These are phyloP conservation scores for Babylonia areolata DNA, from an alignment of 1,140 invertebrate genomes.

Conservation along the genomic window DNA sequence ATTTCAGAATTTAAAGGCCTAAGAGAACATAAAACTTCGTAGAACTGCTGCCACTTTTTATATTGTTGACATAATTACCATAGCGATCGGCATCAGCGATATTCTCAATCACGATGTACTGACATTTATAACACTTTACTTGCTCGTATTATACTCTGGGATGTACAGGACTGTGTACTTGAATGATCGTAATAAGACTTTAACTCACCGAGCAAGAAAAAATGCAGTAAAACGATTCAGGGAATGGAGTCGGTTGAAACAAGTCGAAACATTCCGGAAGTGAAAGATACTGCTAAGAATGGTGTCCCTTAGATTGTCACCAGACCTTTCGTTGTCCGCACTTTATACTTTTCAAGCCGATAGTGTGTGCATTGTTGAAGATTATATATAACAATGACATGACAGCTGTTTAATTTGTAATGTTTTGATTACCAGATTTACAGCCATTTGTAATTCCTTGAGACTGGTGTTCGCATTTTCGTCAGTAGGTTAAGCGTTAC, in stretches of 20 bases:
- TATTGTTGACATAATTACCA: constrained; percentile 44
- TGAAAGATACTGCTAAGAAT: neutral
- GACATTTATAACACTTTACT: neutral
- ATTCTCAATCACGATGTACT: neutral
- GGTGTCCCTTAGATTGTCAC: neutral
- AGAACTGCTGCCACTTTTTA: neutral
- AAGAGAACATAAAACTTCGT: too few species aligned
- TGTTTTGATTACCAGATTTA: too few species aligned
- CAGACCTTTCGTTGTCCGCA: too few species aligned
- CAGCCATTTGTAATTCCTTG: too few species aligned
- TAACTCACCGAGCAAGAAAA: neutral
- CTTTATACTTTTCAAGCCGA: too few species aligned
- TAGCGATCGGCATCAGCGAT: constrained; percentile 3
- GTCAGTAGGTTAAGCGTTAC: too few species aligned
- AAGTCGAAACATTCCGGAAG: neutral
- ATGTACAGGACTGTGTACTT: neutral
- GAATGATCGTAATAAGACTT: neutral
- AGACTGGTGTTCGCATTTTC: too few species aligned
- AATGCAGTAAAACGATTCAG: neutral
- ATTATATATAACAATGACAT: too few species aligned
- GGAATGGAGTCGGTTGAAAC: neutral
- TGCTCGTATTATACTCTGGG: neutral
- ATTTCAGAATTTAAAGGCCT: too few species aligned
- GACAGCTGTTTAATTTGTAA: too few species aligned
- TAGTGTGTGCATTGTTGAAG: too few species aligned